Evolutionary conservation across 92 coral and sea anemone genomes (phyloP), one percentile per base, ranked within the genome.

Genomic region (Palythoa grandis): DNA sequence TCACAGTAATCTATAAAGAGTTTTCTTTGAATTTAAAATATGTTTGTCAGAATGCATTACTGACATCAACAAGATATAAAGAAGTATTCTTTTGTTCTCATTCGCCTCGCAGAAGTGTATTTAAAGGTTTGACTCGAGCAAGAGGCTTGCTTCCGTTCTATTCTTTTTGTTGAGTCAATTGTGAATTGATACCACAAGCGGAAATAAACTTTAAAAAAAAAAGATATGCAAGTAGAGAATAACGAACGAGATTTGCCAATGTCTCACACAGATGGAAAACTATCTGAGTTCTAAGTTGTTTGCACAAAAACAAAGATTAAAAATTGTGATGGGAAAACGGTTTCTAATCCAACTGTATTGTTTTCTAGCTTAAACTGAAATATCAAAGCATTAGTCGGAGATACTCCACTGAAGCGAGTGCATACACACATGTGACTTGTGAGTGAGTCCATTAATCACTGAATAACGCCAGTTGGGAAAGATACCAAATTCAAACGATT

Each of bases 31-130:
- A 37, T 43, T 15, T 22, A 72, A 24, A 69, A 9, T 24, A 2
- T 25, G 14, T 24, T 69, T 15, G 16, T 19, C 39, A 39, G 17
- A 17, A 22, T 38, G 6, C 77, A 43, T 35, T 50, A 43, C 14
- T 69, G 17, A n/a, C 10, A 58, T 38, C 35, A 6, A 43, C 11
- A 43, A 23, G 39, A 72, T 50, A 72, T 4, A 72, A 19, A 5
- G 23, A 72, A 43, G 56, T 70, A 29, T 72, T 54, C 54, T 72
- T 72, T 40, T 72, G 7, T 72, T 72, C 20, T 72, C 77, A 38
- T 50, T 35, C 5, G 17, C 77, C 8, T 43, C 7, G 50, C 50
- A 43, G 50, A 43, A 43, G 47, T 72, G n/a, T 72, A 35, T 71
- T 39, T 40, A 19, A 72, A 72, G 39, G 77, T 19, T 43, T 72